Base-by-base conservation (phyloP, 1,140 invertebrate species). In the Eriocheir sinensis region DNA sequence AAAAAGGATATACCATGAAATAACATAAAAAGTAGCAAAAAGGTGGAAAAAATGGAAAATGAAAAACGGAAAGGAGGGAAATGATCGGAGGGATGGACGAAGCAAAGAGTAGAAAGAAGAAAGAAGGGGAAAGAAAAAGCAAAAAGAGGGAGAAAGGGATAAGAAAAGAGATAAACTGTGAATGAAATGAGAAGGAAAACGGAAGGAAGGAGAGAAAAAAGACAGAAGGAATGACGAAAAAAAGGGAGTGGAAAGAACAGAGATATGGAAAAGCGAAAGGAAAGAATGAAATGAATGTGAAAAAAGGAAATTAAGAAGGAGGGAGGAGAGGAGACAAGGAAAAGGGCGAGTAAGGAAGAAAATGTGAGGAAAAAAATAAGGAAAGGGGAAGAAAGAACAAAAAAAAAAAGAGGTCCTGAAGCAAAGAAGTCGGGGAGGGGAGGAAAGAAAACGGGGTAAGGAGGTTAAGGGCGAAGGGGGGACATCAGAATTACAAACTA, bases 401-500 rank as follows among this genome's bases (percentile, higher is more conserved):
- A 15, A 15, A 15, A 72, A n/a, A n/a, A 72, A n/a, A n/a, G 12
- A 72, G 60, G 12, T 72, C 12, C 12, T 15, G n/a, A 72, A n/a
- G 60, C 12, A n/a, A 38, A n/a, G 30, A 83, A 83, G 30, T 27
- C 12, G 80, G 36, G n/a, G 80, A 83, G 36, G 80, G 80, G n/a
- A 38, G 80, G 80, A 83, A n/a, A 38, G 12, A 38, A 72, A n/a
- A n/a, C 60, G 12, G 60, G n/a, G 3, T 15, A 83, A 27, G 80
- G 30, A 12, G n/a, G 60, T 15, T 72, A 72, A n/a, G 48, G 48
- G 48, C 48, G 48, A 9, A 72, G 80, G 80, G n/a, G 27, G 27
- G 80, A 8, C 30, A 83, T 38, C 80, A 83, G 80, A 83, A 83
- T 83, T 83, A 83, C 80, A 83, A 83, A 83, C 80, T 83, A 83